phyloP scores from a whole-genome alignment of 1,140 invertebrate species.

The Caenorhabditis remanei region DNA sequence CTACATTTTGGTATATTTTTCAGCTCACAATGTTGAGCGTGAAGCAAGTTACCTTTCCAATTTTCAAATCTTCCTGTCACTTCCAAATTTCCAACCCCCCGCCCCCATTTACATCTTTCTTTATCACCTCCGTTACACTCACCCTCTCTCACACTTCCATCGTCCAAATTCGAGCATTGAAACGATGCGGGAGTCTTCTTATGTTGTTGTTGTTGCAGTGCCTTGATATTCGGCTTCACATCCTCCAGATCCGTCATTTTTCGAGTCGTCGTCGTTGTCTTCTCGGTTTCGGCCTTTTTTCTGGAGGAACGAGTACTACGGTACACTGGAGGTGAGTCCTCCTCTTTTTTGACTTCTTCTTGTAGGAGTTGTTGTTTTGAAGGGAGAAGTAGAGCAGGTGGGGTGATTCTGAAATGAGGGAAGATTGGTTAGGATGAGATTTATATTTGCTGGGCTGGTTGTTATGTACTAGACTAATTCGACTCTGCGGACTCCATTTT shows the following conservation, averaged over 20 bases:
- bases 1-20: no score
- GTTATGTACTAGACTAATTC: no score
- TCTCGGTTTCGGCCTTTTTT: neutral
- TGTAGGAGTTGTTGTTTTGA: neutral
- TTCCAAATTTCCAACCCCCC: no score
- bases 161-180: neutral
- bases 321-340: neutral
- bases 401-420: no score
- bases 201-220: neutral
- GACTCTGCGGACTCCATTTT: no score
- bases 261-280: no score
- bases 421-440: no score
- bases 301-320: neutral
- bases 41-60: no score
- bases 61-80: no score
- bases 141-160: neutral
- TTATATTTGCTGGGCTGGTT: no score
- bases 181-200: neutral
- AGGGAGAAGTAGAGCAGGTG: neutral
- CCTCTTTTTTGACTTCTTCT: neutral
- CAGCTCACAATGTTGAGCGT: no score
- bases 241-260: constrained; percentile 9
- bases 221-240: constrained; percentile 31
- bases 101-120: neutral
- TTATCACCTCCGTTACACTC: neutral